phyloP scores from a whole-genome alignment of 2,113 vertebrate species.

The Enhydra lutris region DNA sequence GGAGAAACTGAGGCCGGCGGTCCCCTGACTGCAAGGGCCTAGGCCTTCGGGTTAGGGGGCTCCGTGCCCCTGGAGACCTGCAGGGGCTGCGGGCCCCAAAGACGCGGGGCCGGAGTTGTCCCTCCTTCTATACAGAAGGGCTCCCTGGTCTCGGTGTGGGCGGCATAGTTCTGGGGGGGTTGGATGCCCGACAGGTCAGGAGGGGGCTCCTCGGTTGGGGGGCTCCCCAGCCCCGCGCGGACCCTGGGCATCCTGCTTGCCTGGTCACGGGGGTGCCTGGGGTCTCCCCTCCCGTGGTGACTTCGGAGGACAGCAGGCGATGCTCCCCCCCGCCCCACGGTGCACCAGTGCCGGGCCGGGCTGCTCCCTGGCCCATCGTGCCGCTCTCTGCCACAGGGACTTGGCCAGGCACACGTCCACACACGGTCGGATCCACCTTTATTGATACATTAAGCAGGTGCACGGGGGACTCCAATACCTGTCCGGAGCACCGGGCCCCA shows the following conservation, averaged over 20 bases:
- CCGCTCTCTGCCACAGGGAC: not conserved
- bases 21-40: fast-evolving
- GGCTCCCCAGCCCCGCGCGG: not conserved
- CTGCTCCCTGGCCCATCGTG: not conserved
- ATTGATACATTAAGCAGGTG: not conserved
- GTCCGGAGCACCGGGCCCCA: not conserved
- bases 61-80: not conserved
- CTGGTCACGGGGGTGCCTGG: not conserved
- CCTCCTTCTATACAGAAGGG: not conserved
- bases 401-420: not conserved
- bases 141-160: not conserved
- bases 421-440: conserved; percentile 7
- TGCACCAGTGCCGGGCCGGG: not conserved
- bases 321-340: too few species aligned
- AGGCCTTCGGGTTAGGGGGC: not conserved
- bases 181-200: fast-evolving
- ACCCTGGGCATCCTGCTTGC: not conserved
- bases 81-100: not conserved
- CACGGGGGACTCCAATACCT: not conserved
- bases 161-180: fast-evolving
- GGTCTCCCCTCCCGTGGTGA: not conserved
- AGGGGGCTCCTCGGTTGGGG: not conserved
- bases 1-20: not conserved
- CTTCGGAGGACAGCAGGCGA: not conserved
- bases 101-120: too few species aligned